A percentile compares a stretch with the other conserved stretches of the same genome.
phyloP scores from a whole-genome alignment of 2,797 vertebrate genomes.

The Urophycis tenuis region DNA sequence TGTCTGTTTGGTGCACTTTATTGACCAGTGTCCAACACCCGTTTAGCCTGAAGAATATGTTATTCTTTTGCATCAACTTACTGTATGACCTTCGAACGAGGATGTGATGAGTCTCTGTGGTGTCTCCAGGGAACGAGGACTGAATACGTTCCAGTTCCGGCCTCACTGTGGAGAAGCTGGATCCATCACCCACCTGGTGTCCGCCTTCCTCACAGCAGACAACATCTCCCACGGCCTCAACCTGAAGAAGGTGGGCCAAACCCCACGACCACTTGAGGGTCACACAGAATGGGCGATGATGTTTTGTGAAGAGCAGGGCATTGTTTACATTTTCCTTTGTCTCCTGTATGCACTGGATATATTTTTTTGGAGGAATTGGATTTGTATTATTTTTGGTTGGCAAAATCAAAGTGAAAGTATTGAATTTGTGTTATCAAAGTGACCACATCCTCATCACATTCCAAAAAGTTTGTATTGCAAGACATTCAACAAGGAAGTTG shows the following conservation, averaged over 20 bases:
- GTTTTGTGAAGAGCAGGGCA: neutral
- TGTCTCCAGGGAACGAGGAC: conserved; percentile 77
- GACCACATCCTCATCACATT: neutral
- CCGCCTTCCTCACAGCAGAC: conserved; percentile 91
- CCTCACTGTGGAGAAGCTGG: conserved; percentile 97
- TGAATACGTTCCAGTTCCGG: conserved; percentile 92
- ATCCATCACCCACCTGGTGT: conserved; percentile 93
- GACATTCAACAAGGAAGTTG: neutral
- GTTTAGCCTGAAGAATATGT: too few species aligned
- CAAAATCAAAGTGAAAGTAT: neutral
- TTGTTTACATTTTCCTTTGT: neutral
- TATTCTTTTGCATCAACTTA: neutral
- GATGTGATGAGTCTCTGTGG: neutral
- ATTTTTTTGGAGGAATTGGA: neutral
- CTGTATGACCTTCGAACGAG: neutral
- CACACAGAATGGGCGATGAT: too few species aligned
- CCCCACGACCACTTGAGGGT: neutral
- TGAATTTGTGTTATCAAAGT: neutral
- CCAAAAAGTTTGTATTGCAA: neutral
- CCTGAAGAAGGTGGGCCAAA: conserved; percentile 83
- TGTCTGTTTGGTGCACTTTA: neutral
- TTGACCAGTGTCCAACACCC: neutral
- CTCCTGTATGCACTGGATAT: neutral
- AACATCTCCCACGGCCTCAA: conserved; percentile 97
- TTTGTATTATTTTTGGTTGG: neutral